A percentile compares a stretch with the other conserved stretches of the same genome.
Conservation (phyloP, 2,797 vertebrate genomes). For the Anabas testudineus region DNA sequence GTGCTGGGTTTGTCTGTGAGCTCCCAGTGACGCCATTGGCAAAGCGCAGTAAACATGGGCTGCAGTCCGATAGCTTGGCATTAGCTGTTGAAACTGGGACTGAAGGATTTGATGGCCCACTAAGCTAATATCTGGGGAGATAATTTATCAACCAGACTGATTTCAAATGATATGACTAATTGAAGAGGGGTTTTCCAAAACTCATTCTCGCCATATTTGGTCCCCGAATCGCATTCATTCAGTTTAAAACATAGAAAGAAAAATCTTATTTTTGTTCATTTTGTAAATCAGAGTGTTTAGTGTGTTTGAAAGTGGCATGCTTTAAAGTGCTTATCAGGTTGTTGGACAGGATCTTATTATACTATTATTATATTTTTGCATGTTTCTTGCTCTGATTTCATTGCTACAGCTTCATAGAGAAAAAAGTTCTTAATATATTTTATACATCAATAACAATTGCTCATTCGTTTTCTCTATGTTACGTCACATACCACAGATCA, state of each 20-base stretch:
- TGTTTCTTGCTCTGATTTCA: not conserved
- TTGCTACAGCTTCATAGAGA: not conserved
- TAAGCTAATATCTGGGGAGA: slow-evolving; percentile 64
- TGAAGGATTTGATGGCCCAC: slow-evolving; percentile 60
- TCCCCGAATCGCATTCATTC: slow-evolving; percentile 5
- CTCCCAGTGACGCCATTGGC: slow-evolving; percentile 48
- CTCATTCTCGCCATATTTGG: slow-evolving; percentile 30
- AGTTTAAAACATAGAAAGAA: not conserved
- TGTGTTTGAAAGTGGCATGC: not conserved
- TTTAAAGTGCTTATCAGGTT: not conserved
- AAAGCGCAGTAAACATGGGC: slow-evolving; percentile 43
- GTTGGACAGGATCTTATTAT: not conserved
- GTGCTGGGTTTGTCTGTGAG: slow-evolving; percentile 34
- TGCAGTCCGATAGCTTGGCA: slow-evolving; percentile 63
- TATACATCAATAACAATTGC: not conserved
- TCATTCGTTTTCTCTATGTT: not conserved
- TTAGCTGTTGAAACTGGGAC: slow-evolving; percentile 49
- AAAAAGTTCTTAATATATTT: not conserved
- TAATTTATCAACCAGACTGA: slow-evolving; percentile 56
- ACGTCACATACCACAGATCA: not conserved
- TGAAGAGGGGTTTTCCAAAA: slow-evolving; percentile 61
- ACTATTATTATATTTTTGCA: not conserved
- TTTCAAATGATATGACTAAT: slow-evolving; percentile 64
- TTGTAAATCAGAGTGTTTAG: not conserved
- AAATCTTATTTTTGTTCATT: not conserved